Conservation (phyloP, 2,113 vertebrate genomes). For the Nerophis ophidion region DNA sequence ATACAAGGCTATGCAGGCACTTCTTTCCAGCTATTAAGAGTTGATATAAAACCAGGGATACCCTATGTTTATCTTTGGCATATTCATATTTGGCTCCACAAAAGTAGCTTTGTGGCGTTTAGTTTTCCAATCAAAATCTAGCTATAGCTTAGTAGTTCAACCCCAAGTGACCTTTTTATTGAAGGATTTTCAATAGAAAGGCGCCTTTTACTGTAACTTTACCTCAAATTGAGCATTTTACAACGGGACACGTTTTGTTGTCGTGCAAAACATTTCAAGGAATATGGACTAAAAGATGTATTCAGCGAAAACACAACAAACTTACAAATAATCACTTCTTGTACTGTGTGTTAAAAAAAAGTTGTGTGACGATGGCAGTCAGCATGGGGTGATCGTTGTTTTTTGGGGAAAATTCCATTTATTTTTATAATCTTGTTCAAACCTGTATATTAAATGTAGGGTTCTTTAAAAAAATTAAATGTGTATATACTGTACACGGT, state of each 20-base stretch:
- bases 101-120: constrained; percentile 17
- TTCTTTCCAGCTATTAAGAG: constrained; percentile 31
- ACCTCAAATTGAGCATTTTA: constrained; percentile 55
- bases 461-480: constrained; percentile 62
- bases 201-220: constrained; percentile 61
- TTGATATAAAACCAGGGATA: constrained; percentile 8
- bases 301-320: not conserved
- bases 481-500: not conserved
- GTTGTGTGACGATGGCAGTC: constrained; percentile 41
- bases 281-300: constrained; percentile 31
- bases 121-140: not conserved
- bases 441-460: constrained; percentile 61
- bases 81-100: constrained; percentile 14
- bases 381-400: constrained; percentile 39
- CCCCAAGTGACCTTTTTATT: constrained; percentile 66
- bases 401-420: constrained; percentile 49
- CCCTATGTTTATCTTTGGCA: not conserved
- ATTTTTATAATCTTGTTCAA: constrained; percentile 64
- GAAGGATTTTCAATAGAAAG: constrained; percentile 26
- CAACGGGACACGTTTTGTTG: constrained; percentile 37
- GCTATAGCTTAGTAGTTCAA: constrained; percentile 25
- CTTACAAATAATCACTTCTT: not conserved
- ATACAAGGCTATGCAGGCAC: constrained; percentile 58
- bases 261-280: constrained; percentile 19
- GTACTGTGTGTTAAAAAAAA: constrained; percentile 44